Evolutionary conservation across 1,140 invertebrate species (phyloP).

Genomic region (Zaprionus africanus): DNA sequence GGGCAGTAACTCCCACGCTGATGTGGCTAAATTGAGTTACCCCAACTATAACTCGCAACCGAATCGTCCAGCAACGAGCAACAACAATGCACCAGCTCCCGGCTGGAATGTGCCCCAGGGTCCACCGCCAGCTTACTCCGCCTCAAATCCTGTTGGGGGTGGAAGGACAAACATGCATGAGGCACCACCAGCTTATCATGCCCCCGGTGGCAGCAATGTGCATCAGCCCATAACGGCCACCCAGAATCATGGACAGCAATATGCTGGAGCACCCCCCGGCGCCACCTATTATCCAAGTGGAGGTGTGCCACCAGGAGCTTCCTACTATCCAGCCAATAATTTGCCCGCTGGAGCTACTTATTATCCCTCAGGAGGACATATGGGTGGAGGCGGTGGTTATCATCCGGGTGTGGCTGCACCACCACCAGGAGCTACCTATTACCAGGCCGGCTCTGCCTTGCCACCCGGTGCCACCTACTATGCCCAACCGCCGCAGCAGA

Average conservation of each 20-base stretch:
- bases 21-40: conserved; percentile 78
- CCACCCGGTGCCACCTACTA: conserved; percentile 76
- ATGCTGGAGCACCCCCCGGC: conserved; percentile 57
- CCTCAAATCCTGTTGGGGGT: conserved; percentile 66
- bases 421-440: conserved; percentile 75
- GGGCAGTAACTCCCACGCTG: conserved; percentile 70
- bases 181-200: conserved; percentile 67
- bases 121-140: conserved; percentile 73
- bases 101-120: conserved; percentile 82
- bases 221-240: conserved; percentile 64
- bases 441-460: conserved; percentile 67
- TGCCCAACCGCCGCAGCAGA: conserved; percentile 67
- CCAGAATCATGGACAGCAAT: conserved; percentile 62
- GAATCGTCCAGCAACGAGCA: conserved; percentile 62
- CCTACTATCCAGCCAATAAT: conserved; percentile 12
- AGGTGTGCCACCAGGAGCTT: no score
- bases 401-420: conserved; percentile 55
- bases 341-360: conserved; percentile 54
- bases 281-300: conserved; percentile 66
- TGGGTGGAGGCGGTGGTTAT: conserved; percentile 62
- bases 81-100: conserved; percentile 29
- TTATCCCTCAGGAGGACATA: conserved; percentile 56
- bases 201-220: conserved; percentile 60
- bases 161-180: conserved; percentile 73
- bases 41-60: conserved; percentile 79